Evolutionary conservation across 2,888 invertebrate species (phyloP).

Genomic region (Cheiracanthium punctorium): DNA sequence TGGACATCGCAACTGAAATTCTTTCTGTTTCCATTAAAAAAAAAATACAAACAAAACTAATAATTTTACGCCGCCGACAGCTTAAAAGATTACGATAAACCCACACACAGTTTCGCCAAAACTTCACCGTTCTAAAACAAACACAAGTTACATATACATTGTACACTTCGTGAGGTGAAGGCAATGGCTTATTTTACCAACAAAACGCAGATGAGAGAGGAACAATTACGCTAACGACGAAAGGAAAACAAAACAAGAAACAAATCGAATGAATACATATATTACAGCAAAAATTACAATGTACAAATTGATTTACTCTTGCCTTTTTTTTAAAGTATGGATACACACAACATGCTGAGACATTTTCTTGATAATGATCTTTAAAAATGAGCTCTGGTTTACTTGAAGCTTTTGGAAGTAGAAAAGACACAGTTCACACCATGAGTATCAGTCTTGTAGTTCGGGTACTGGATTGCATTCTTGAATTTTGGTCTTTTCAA

Average conservation of each 20-base stretch:
- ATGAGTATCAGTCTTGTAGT: background rate
- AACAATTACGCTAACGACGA: background rate
- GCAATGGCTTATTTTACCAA: background rate
- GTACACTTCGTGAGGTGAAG: background rate
- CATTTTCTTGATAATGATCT: too few relatives aligned
- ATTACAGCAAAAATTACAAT: constrained; percentile 7
- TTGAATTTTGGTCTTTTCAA: too few relatives aligned
- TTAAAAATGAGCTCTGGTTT: too few relatives aligned
- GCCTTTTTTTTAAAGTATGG: background rate
- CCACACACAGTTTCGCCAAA: background rate
- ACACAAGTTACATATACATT: background rate
- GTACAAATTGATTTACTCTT: background rate
- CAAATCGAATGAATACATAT: background rate
- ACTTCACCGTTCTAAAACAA: background rate
- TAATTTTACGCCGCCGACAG: background rate
- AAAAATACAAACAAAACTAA: too few relatives aligned
- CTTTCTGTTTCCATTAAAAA: too few relatives aligned
- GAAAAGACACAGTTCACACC: background rate
- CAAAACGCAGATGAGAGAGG: background rate
- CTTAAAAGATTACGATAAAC: constrained; percentile 3
- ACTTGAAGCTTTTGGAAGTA: background rate
- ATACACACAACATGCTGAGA: constrained; percentile 1
- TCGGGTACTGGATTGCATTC: background rate
- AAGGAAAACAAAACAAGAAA: background rate
- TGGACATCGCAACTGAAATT: too few relatives aligned